Evolutionary conservation across 2,888 invertebrate genomes (phyloP).

Genomic region (Metacarcinus magister): DNA sequence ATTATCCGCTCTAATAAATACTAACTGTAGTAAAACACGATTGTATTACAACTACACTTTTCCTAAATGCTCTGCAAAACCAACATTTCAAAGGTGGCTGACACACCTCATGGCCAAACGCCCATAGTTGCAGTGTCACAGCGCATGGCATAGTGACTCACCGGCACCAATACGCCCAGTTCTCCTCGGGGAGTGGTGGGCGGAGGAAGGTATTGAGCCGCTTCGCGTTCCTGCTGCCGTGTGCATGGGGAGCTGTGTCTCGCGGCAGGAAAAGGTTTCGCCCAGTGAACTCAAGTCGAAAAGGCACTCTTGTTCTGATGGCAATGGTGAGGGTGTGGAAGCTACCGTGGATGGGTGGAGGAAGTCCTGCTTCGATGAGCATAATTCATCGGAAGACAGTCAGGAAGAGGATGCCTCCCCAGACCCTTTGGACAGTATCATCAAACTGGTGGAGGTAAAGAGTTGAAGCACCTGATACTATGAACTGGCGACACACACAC

Average conservation of each 20-base stretch:
- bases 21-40: neutral
- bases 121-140: neutral
- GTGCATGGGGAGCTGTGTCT: conserved; percentile 65
- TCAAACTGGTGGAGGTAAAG: conserved; percentile 4
- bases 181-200: neutral
- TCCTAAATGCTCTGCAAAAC: neutral
- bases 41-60: neutral
- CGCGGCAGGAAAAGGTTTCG: conserved; percentile 16
- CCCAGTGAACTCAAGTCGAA: neutral
- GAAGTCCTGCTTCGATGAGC: neutral
- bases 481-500: conserved; percentile 1
- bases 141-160: conserved; percentile 53
- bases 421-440: neutral
- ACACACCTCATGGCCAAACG: neutral
- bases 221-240: neutral
- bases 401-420: neutral
- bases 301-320: neutral
- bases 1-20: neutral
- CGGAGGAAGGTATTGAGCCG: conserved; percentile 12
- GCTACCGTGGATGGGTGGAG: neutral
- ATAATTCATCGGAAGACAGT: neutral
- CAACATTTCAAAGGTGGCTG: neutral
- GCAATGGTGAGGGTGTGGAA: neutral
- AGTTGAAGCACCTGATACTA: neutral
- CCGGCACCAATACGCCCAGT: conserved; percentile 19